Percentiles rank a stretch among this genome's conserved stretches.
phyloP scores from a whole-genome alignment of 2,888 invertebrate species.

The Aleiodes testaceus region DNA sequence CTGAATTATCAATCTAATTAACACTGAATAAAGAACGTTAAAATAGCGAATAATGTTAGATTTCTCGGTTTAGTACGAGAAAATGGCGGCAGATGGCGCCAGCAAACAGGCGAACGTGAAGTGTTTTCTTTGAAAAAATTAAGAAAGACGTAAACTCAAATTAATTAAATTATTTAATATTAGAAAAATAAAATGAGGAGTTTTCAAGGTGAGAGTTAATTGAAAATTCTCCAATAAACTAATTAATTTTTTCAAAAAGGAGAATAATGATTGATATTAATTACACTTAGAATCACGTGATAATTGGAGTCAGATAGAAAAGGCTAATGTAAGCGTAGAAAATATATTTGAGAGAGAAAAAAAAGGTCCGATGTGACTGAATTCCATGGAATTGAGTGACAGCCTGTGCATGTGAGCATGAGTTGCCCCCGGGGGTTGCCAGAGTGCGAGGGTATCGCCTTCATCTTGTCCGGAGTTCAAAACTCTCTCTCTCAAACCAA shows the following conservation, averaged over 20 bases:
- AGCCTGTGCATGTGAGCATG: constrained; percentile 58
- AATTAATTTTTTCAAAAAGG: neutral
- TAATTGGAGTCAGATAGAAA: constrained; percentile 43
- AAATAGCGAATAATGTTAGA: neutral
- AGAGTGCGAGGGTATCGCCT: constrained; percentile 36
- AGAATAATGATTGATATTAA: constrained; percentile 37
- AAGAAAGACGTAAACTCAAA: no score
- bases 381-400: constrained; percentile 69
- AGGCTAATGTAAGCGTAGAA: constrained; percentile 44
- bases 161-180: constrained; percentile 17
- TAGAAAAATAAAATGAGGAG: neutral
- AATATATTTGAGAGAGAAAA: constrained; percentile 49
- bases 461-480: constrained; percentile 36
- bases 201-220: no score
- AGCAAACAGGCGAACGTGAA: constrained; percentile 47
- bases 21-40: neutral
- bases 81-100: constrained; percentile 48
- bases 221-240: no score
- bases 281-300: constrained; percentile 39
- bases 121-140: no score
- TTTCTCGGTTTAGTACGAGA: neutral
- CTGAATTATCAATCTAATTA: constrained; percentile 27
- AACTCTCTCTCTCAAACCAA: neutral
- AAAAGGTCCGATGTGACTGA: constrained; percentile 71
- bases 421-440: constrained; percentile 40